phyloP scores from a whole-genome alignment of 64 coral and sea anemone genomes.

The Pachyseris speciosa region DNA sequence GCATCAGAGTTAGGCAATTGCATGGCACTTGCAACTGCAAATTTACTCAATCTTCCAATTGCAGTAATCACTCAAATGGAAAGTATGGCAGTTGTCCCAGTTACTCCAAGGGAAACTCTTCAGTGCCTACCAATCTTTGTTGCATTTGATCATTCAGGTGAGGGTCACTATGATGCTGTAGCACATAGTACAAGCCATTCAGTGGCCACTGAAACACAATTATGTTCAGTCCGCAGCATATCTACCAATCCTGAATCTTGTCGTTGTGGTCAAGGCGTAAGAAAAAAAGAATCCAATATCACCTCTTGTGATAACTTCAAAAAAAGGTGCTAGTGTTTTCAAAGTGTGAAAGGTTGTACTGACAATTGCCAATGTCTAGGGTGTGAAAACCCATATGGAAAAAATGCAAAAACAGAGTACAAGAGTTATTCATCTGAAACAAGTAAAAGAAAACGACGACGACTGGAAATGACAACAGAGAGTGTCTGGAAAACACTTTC shows the following conservation, averaged over 20 bases:
- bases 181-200: not conserved
- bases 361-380: slow-evolving; percentile 21
- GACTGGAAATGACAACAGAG: slow-evolving; percentile 3
- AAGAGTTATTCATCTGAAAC: not conserved
- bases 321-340: slow-evolving; percentile 27
- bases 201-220: not conserved
- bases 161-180: slow-evolving; percentile 77
- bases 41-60: slow-evolving; percentile 63
- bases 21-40: slow-evolving; percentile 76
- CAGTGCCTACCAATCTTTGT: slow-evolving; percentile 37
- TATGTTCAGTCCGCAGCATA: not conserved
- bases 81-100: slow-evolving; percentile 62
- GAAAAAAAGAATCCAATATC: slow-evolving; percentile 15
- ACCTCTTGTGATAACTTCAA: slow-evolving; percentile 17
- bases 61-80: slow-evolving; percentile 65
- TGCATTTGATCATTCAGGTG: slow-evolving; percentile 71
- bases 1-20: slow-evolving; percentile 58
- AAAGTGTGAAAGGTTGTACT: not conserved
- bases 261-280: slow-evolving; percentile 29
- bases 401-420: not conserved
- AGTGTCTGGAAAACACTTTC: slow-evolving; percentile 14
- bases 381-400: slow-evolving; percentile 46
- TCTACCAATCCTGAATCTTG: not conserved
- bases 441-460: not conserved
- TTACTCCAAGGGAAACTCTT: slow-evolving; percentile 43